Evolutionary conservation across 2,113 vertebrate species (phyloP).

Genomic region (Gobiocypris rarus): DNA sequence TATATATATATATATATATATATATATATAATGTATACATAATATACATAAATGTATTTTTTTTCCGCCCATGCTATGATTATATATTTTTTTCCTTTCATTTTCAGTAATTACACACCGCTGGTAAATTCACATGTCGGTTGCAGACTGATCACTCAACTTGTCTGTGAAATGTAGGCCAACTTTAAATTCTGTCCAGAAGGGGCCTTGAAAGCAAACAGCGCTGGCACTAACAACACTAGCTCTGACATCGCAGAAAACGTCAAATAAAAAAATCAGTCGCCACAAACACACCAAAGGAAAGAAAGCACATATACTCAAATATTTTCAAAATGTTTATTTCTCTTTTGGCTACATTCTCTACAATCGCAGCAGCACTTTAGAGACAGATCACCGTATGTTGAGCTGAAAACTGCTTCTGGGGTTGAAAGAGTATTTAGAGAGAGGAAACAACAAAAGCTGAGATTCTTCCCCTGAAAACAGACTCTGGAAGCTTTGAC

Average conservation of each 20-base stretch:
- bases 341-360: slow-evolving; percentile 63
- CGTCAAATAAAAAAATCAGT: background rate
- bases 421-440: background rate
- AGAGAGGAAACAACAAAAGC: background rate
- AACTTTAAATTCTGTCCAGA: background rate
- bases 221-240: background rate
- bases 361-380: slow-evolving; percentile 62
- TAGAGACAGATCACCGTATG: slow-evolving; percentile 52
- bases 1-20: no score
- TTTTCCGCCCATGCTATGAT: no score
- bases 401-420: slow-evolving; percentile 25
- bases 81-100: no score
- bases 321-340: slow-evolving; percentile 56
- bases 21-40: no score
- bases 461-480: slow-evolving; percentile 21
- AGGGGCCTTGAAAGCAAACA: background rate
- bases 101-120: no score
- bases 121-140: no score
- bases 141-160: no score
- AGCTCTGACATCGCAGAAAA: background rate
- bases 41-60: no score
- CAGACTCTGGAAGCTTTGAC: slow-evolving; percentile 7
- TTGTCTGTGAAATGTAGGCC: background rate
- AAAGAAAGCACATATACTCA: background rate
- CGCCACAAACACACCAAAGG: background rate